These are phyloP conservation scores for Eupithecia exiguata DNA, from an alignment of 2,888 invertebrate genomes.

Conservation along the genomic window DNA sequence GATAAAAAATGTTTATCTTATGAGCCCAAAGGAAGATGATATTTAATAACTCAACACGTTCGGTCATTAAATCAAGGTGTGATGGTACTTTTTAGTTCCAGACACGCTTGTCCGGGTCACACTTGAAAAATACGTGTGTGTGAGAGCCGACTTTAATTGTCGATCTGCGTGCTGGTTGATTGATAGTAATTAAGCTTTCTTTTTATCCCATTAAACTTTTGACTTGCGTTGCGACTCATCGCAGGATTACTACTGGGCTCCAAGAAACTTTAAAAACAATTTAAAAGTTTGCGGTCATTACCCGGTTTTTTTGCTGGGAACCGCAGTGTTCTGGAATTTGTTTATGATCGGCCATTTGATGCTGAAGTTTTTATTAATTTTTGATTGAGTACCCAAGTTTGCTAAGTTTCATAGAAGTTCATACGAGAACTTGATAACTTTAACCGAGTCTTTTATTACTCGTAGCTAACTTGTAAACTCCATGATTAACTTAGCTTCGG, in stretches of 20 bases:
- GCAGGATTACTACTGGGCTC: background rate
- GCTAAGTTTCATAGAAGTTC: background rate
- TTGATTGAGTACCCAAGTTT: background rate
- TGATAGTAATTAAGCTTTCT: conserved; percentile 43
- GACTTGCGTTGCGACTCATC: conserved; percentile 28
- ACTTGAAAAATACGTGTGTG: conserved; percentile 51
- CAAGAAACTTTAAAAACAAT: background rate
- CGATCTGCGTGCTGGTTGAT: conserved; percentile 41
- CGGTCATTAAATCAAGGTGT: conserved; percentile 65
- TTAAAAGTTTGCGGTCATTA: conserved; percentile 7
- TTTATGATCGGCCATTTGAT: background rate
- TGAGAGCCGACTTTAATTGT: conserved; percentile 49
- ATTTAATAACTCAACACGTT: conserved; percentile 71
- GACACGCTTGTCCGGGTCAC: conserved; percentile 50
- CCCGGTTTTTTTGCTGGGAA: background rate
- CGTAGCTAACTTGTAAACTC: background rate
- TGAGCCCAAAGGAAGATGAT: conserved; percentile 69
- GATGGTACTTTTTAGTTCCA: conserved; percentile 50
- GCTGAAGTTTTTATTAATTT: conserved; percentile 1
- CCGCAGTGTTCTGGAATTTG: background rate
- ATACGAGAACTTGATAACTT: background rate
- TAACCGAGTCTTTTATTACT: background rate
- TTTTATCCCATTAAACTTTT: conserved; percentile 41
- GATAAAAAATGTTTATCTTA: conserved; percentile 77
- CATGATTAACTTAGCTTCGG: conserved; percentile 38